Evolutionary conservation across 2,888 invertebrate species (phyloP).

Genomic region (Agonopterix subpropinquella): DNA sequence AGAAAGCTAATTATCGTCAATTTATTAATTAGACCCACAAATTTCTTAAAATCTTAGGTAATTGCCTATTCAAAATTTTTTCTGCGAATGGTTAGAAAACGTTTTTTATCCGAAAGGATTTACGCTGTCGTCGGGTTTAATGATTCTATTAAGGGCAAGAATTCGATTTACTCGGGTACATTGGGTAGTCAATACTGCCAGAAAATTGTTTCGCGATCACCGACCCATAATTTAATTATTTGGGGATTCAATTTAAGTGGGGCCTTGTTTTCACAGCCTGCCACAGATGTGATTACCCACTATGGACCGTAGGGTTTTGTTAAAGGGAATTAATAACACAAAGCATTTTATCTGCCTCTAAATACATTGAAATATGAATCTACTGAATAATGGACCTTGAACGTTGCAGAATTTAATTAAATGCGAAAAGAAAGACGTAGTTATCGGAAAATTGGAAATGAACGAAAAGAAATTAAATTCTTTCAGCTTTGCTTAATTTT

Average conservation of each 20-base stretch:
- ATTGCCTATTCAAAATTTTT: conserved; percentile 9
- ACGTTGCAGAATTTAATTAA: conserved; percentile 14
- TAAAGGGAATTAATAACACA: background rate
- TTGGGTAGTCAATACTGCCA: conserved; percentile 43
- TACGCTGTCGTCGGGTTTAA: conserved; percentile 25
- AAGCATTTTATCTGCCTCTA: background rate
- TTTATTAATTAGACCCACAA: no score
- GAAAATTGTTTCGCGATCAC: conserved; percentile 56
- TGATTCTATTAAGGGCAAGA: conserved; percentile 38
- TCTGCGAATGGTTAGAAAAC: conserved; percentile 3
- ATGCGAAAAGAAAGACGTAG: no score
- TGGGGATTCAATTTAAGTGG: conserved; percentile 32
- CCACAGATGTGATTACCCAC: conserved; percentile 28
- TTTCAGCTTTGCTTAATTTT: no score
- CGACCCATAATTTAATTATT: conserved; percentile 55
- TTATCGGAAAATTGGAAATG: no score
- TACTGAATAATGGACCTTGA: conserved; percentile 14
- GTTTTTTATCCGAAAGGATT: conserved; percentile 17
- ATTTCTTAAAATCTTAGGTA: no score
- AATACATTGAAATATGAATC: background rate
- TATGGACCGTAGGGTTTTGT: conserved; percentile 5
- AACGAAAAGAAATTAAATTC: no score
- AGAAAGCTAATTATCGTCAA: no score
- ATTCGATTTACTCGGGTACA: conserved; percentile 36
- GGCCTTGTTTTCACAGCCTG: conserved; percentile 24